Evolutionary conservation across 64 coral and sea anemone genomes (phyloP), one percentile per base, ranked within the genome.

Genomic region (Montipora sp.): DNA sequence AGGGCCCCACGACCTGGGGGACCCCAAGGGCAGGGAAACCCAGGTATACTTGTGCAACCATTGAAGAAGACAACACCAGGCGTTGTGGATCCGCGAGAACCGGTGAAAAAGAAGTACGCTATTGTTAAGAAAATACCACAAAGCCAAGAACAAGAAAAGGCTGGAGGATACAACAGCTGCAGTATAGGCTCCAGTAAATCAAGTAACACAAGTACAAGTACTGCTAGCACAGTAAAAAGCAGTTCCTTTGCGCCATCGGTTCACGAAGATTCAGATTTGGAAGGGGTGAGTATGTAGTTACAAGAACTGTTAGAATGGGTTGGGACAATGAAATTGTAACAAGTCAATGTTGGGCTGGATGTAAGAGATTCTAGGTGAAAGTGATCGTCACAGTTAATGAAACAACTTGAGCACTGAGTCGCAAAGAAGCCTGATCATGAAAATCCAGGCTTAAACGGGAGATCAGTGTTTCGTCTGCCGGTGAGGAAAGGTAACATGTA

Each of bases 151-250:
- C 79, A 67, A 13, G 94, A 94, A 21, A 92, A 77, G 84, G 88
- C 67, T 67, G 79, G 57, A 20, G 90, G 88, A 22, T 96, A 96
- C 85, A 91, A 90, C 23, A 96, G 95, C 75, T 84, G 90, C 24
- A 99, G 92, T 14, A 91, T 96, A 71, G 94, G 98, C 75, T 96
- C 94, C 3, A 99, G 98, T 16, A 93, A 93, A 73, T 99, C 98
- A n/a, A 99, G 98, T 36, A 71, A 71, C 68, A 47, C 75, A 11
- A 78, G 75, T 49, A 99, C 98, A 13, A 99, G 98, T 78, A 99
- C 95, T 18, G 98, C 98, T 3, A 99, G 98, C 87, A 99, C 98
- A 46, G 92, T 99, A 10, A 96, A 96, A 79, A 99, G 94, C 74
- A 99, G 98, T 83, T 96, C 98, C 2, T 92, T 88, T 84, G 90